phyloP scores from a whole-genome alignment of 2,113 vertebrate species.

The Gorsachius goisagi region DNA sequence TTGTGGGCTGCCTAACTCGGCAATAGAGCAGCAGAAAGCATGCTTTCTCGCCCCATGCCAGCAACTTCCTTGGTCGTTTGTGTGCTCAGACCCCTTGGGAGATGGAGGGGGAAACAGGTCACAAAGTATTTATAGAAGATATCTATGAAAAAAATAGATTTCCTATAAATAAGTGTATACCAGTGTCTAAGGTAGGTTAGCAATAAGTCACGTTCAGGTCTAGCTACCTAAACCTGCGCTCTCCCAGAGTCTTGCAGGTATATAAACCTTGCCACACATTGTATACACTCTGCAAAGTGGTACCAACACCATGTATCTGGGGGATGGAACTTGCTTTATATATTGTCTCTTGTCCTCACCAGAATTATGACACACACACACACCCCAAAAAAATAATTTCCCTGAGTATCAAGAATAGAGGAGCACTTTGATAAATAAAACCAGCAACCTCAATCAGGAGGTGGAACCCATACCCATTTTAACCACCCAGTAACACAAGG shows the following conservation, averaged over 20 bases:
- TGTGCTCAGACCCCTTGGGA: neutral
- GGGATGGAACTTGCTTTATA: neutral
- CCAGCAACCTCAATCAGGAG: neutral
- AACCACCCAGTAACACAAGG: neutral
- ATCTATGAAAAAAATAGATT: neutral
- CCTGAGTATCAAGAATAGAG: neutral
- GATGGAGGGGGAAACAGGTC: neutral
- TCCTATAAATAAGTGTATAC: neutral
- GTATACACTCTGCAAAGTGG: neutral
- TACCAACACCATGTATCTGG: rapidly evolving
- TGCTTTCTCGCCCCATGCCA: neutral
- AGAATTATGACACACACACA: neutral
- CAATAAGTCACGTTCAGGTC: neutral
- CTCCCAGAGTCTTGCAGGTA: neutral
- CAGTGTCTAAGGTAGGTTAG: neutral
- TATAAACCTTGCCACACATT: neutral
- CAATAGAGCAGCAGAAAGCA: neutral
- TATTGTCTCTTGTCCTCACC: neutral
- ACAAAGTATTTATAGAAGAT: neutral
- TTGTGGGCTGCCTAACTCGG: neutral
- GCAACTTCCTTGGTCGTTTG: neutral
- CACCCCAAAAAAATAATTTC: neutral
- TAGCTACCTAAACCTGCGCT: neutral
- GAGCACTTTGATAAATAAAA: neutral
- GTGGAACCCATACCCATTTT: neutral